Conservation (phyloP, 2,113 vertebrate species). For the Myrmophylax atrothorax region DNA sequence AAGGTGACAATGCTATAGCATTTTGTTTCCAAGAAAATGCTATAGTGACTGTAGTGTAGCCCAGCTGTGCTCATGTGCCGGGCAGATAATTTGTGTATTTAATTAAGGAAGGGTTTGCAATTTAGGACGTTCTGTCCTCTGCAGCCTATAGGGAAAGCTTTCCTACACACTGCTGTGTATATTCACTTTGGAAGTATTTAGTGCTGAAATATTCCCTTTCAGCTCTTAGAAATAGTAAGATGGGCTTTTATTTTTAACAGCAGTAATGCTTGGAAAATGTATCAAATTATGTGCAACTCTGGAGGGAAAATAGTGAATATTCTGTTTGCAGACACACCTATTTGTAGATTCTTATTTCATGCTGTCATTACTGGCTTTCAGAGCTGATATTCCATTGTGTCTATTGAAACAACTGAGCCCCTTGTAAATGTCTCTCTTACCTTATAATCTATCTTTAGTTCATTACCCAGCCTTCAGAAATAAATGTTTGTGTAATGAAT, state of each 20-base stretch:
- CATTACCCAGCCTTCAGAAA: not conserved
- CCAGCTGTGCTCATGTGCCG: not conserved
- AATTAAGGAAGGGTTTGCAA: not conserved
- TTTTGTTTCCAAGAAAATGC: conserved; percentile 22
- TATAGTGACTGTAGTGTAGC: conserved; percentile 35
- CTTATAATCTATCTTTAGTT: conserved; percentile 16
- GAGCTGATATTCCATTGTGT: not conserved
- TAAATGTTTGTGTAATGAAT: not conserved
- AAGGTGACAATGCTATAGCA: conserved; percentile 67
- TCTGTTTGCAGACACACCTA: conserved; percentile 43
- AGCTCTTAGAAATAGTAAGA: not conserved
- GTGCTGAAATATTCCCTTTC: not conserved
- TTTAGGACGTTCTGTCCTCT: not conserved
- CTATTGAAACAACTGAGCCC: not conserved
- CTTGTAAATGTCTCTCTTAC: conserved; percentile 1
- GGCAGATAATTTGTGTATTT: not conserved
- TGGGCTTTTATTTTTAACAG: not conserved
- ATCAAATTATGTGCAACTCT: not conserved
- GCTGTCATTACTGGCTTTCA: conserved; percentile 26
- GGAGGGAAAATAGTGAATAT: not conserved
- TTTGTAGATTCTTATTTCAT: conserved; percentile 24
- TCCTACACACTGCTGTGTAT: not conserved
- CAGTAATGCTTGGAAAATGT: not conserved
- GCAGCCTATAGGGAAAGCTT: not conserved
- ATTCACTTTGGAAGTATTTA: not conserved